These are phyloP conservation scores for Orestias chungarensis DNA, from an alignment of 2,797 vertebrate species.

Conservation along the genomic window DNA sequence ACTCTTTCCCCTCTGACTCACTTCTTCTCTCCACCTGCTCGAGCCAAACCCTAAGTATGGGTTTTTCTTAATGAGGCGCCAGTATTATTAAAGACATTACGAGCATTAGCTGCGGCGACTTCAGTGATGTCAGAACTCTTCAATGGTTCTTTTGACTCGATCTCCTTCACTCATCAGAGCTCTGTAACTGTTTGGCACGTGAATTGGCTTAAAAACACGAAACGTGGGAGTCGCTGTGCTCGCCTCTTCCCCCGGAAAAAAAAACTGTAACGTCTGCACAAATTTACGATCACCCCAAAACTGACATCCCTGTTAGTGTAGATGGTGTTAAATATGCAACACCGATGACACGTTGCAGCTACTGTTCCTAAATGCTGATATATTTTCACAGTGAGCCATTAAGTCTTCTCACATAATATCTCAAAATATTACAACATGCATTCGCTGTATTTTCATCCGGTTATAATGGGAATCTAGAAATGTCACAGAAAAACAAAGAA, in stretches of 20 bases:
- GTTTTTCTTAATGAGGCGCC: conserved; percentile 65
- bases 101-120: conserved; percentile 62
- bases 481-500: no score
- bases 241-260: conserved; percentile 19
- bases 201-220: conserved; percentile 54
- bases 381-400: not conserved
- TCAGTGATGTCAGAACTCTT: conserved; percentile 65
- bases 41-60: conserved; percentile 71
- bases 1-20: conserved; percentile 81
- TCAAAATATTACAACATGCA: no score
- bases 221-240: conserved; percentile 50
- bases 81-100: conserved; percentile 69
- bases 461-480: no score
- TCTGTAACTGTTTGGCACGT: conserved; percentile 33
- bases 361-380: not conserved
- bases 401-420: not conserved
- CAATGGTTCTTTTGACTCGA: conserved; percentile 73
- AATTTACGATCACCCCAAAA: conserved; percentile 2
- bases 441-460: no score
- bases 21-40: conserved; percentile 59
- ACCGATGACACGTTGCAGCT: not conserved
- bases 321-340: not conserved
- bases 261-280: conserved; percentile 9
- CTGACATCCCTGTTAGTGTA: not conserved
- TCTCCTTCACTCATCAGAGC: conserved; percentile 41